Evolutionary conservation across 2,797 vertebrate genomes (phyloP), one percentile per base, ranked within the genome.

Genomic region (Takifugu ocellatus): DNA sequence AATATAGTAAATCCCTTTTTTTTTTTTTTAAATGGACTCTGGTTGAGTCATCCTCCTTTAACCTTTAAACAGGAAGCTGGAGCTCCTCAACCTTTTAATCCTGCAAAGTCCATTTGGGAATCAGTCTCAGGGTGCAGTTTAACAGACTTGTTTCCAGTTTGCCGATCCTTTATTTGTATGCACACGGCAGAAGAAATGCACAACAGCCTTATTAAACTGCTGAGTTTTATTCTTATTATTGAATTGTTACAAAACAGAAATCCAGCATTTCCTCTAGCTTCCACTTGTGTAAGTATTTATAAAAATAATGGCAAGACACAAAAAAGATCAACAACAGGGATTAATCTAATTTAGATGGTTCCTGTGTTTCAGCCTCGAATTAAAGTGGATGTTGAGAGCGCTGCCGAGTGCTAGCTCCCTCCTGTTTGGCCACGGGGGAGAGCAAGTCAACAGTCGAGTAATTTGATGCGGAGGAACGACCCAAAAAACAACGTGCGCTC

Each of bases 391-490:
- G 65, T 58, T 31, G 21, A 57, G 16, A 44, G 47, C 31, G 54
- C 9, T 65, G 51, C 49, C 27, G 50, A 66, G 51, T 57, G 56
- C 31, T 3, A 44, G 56, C 54, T 25, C 56, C 68, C 54, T 56
- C 46, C 43, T 70, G 46, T 45, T 45, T 56, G 21, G 50, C 46
- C 59, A 21, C 53, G 62, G 63, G 53, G 45, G 17, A 31, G 17
- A 68, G 46, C 6, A 0, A 39, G 46, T 54, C 25, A 71, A 66
- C 33, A 21, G 59, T 50, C 21, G 57, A 66, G 49, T 53, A 45
- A 77, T 69, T 59, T 74, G 45, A 61, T 66, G 66, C 42, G 58
- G 63, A 68, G 29, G 42, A 63, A 62, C 52, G 53, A 54, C 54
- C 14, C 39, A 44, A 33, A 21, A 9, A 27, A 43, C 72, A 31